Evolutionary conservation across 2,797 vertebrate species (phyloP).

Genomic region (Melanogrammus aeglefinus): DNA sequence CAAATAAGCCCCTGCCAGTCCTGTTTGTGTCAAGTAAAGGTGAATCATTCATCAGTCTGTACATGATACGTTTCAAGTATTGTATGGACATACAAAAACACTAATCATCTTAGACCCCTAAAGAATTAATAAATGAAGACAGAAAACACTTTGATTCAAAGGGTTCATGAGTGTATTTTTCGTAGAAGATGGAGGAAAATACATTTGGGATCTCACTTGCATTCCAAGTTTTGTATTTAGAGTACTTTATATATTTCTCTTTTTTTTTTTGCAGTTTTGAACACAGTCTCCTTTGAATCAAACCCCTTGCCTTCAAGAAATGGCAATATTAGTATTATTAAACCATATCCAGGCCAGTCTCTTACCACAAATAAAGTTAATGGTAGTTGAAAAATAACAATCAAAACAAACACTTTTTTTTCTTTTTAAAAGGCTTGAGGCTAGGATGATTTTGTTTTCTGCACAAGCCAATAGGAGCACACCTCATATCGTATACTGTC

Average conservation of each 20-base stretch:
- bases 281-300: slow-evolving; percentile 65
- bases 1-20: slow-evolving; percentile 31
- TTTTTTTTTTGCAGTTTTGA: slow-evolving; percentile 29
- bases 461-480: slow-evolving; percentile 71
- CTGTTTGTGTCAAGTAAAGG: slow-evolving; percentile 49
- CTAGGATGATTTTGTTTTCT: slow-evolving; percentile 61
- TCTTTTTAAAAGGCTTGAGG: slow-evolving; percentile 55
- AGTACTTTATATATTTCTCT: slow-evolving; percentile 32
- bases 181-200: slow-evolving; percentile 55
- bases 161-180: slow-evolving; percentile 74
- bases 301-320: slow-evolving; percentile 48
- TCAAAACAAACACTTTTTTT: slow-evolving; percentile 54
- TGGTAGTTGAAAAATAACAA: slow-evolving; percentile 56
- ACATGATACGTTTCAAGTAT: slow-evolving; percentile 69
- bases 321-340: slow-evolving; percentile 48
- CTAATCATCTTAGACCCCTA: slow-evolving; percentile 35
- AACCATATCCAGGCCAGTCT: slow-evolving; percentile 51
- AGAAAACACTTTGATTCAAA: slow-evolving; percentile 75
- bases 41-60: slow-evolving; percentile 50
- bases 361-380: slow-evolving; percentile 65
- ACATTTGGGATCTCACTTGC: slow-evolving; percentile 52
- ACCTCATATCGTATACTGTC: slow-evolving; percentile 65
- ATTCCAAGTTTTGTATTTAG: slow-evolving; percentile 58
- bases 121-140: slow-evolving; percentile 65
- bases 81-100: slow-evolving; percentile 54